Percentiles rank a stretch among this genome's conserved stretches.
Evolutionary conservation across 2,888 invertebrate genomes (phyloP).

Genomic region (Pristionchus exspectatus): DNA sequence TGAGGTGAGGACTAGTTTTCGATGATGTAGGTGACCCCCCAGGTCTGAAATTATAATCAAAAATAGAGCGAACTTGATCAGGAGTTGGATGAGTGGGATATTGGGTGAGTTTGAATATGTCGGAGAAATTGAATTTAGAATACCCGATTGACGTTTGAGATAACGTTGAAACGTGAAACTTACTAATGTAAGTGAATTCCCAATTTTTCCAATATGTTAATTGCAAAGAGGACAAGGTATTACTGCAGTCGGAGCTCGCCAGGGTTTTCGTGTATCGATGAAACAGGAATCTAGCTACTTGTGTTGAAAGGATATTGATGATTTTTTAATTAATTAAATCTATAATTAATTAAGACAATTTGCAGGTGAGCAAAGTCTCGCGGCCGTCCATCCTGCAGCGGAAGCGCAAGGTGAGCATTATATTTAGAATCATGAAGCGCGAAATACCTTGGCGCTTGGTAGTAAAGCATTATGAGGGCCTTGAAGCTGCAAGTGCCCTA

Average conservation of each 20-base stretch:
- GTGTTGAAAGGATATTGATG: not conserved
- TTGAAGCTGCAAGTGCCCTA: no score
- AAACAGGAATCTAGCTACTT: not conserved
- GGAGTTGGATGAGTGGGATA: not conserved
- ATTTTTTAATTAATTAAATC: not conserved
- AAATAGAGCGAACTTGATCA: not conserved
- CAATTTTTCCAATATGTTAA: no score
- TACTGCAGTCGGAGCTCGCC: not conserved
- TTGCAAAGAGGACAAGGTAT: no score
- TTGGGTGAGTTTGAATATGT: not conserved
- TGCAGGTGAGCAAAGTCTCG: conserved; percentile 48
- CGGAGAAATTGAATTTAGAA: no score
- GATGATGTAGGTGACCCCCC: no score
- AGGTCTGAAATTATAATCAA: no score
- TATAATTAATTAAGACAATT: not conserved
- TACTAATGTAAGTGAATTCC: no score
- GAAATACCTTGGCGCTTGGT: no score
- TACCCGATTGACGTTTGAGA: not conserved
- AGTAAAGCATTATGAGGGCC: no score
- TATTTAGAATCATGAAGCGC: no score
- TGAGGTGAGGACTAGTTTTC: not conserved
- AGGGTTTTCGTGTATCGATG: not conserved
- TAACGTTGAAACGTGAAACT: not conserved
- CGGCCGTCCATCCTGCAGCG: conserved; percentile 53
- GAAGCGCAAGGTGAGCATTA: conserved; percentile 44